These are phyloP conservation scores for Aldabrachelys gigantea DNA, from an alignment of 2,113 vertebrate species.

Conservation along the genomic window DNA sequence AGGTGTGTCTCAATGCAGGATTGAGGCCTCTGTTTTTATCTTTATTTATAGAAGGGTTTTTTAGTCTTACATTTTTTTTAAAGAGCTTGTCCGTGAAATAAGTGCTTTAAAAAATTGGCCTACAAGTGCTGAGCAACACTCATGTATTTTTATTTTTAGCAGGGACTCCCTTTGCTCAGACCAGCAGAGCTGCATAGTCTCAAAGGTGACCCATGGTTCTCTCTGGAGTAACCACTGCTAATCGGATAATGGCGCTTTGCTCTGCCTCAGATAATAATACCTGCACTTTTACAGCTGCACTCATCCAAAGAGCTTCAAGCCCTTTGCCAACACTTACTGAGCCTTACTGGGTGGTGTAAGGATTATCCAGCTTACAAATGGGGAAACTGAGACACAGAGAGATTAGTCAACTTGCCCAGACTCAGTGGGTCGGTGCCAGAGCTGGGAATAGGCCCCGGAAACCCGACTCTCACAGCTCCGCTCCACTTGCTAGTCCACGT, in stretches of 20 bases:
- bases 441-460: slow-evolving; percentile 26
- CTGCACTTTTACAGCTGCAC: not conserved
- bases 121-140: not conserved
- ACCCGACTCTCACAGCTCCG: slow-evolving; percentile 7
- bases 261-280: not conserved
- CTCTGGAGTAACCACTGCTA: not conserved
- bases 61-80: not conserved
- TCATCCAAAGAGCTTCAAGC: slow-evolving; percentile 14
- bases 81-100: not conserved
- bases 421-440: slow-evolving; percentile 4
- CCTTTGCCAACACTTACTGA: not conserved
- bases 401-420: slow-evolving; percentile 47
- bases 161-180: not conserved
- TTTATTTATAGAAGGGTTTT: not conserved
- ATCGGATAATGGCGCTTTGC: not conserved
- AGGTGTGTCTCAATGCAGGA: not conserved
- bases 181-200: not conserved
- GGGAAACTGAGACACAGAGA: slow-evolving; percentile 6
- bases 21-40: not conserved
- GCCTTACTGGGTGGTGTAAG: not conserved
- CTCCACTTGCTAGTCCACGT: slow-evolving; percentile 17
- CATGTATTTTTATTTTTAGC: not conserved
- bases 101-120: not conserved
- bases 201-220: not conserved
- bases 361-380: slow-evolving; percentile 34